phyloP scores from a whole-genome alignment of 2,888 invertebrate genomes.

The Cataglyphis livida region DNA sequence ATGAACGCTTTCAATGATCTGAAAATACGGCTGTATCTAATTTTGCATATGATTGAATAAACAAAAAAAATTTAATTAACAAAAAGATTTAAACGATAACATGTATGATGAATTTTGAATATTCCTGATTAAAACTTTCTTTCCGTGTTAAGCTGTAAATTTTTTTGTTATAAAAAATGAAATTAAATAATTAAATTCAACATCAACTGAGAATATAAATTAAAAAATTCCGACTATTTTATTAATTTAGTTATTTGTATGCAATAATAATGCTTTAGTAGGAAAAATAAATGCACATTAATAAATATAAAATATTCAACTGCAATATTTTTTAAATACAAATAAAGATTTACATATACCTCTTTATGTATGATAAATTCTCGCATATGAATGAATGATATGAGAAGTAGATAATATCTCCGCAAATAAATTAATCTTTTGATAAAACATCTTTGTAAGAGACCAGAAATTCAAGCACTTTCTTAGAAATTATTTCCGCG shows the following conservation, averaged over 20 bases:
- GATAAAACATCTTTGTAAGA: neutral
- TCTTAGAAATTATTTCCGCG: neutral
- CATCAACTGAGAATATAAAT: neutral
- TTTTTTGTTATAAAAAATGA: neutral
- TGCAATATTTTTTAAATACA: neutral
- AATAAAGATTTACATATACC: neutral
- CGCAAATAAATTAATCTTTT: neutral
- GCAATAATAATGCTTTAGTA: conserved; percentile 2
- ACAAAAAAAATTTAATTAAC: neutral
- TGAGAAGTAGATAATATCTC: too few species aligned
- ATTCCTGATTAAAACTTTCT: neutral
- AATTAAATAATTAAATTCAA: neutral
- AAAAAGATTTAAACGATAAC: neutral
- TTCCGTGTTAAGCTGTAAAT: neutral
- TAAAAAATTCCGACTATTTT: neutral
- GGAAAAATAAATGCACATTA: neutral
- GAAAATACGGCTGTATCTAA: conserved; percentile 59
- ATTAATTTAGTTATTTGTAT: neutral
- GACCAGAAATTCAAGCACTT: neutral
- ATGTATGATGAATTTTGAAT: neutral
- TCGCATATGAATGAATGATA: neutral
- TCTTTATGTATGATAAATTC: conserved; percentile 4
- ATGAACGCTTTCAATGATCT: conserved; percentile 81
- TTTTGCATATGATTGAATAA: neutral
- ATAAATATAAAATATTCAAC: neutral